phyloP scores from a whole-genome alignment of 2,113 vertebrate genomes.

The Gallinago paraguaiae region DNA sequence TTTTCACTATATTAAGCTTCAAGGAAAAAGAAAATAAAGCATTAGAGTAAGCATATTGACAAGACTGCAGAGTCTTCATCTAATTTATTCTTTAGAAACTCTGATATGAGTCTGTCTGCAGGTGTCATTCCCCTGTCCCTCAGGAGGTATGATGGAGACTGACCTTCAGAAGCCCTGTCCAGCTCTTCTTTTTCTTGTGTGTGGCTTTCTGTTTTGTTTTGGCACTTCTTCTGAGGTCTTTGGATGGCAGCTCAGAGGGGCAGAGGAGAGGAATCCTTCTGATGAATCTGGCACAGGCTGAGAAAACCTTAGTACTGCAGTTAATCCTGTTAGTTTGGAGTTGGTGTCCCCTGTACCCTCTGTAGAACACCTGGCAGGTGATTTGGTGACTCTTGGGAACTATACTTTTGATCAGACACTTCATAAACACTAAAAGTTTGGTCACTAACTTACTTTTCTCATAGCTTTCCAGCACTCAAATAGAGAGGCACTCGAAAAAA shows the following conservation, averaged over 20 bases:
- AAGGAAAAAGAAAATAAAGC: background rate
- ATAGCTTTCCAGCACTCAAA: background rate
- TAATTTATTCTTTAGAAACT: background rate
- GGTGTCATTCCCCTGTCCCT: background rate
- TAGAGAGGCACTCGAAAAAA: background rate
- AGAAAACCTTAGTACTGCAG: background rate
- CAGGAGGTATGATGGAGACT: background rate
- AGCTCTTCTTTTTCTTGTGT: background rate
- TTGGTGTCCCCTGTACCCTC: background rate
- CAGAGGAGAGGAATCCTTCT: background rate
- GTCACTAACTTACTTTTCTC: background rate
- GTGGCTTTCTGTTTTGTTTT: no score
- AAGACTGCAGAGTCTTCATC: background rate
- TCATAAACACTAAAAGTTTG: background rate
- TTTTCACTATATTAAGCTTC: no score
- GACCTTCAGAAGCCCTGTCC: background rate
- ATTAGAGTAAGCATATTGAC: background rate
- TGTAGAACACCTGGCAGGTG: background rate
- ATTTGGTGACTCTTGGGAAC: background rate
- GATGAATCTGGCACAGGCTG: background rate
- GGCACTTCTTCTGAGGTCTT: background rate
- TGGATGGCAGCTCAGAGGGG: background rate
- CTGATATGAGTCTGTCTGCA: background rate
- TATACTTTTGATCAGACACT: rapidly evolving
- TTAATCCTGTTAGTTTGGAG: background rate